Evolutionary conservation across 2,888 invertebrate genomes (phyloP), one percentile per base, ranked within the genome.

Genomic region (Euplexia lucipara): DNA sequence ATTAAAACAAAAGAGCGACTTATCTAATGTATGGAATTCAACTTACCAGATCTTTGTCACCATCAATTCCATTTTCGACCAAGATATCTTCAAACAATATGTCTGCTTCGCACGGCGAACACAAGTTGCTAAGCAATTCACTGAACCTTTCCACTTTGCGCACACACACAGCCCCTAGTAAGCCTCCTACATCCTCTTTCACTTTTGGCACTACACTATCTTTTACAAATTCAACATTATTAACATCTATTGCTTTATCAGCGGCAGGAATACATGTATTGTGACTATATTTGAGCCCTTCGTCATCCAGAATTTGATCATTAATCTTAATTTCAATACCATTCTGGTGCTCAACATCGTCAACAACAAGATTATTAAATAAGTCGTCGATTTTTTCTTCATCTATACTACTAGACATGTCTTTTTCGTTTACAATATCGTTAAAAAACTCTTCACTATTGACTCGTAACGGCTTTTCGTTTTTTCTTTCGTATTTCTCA

Each of bases 101-200:
- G 83, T 95, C 95, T 16, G 95, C 94, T 85, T 95, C 95, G 74
- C 92, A 90, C 5, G 95, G 95, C 5, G 95, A 94, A 89, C 95
- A 95, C 81, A 95, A 88, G 86, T 94, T 95, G 89, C 93, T 95
- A 70, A 95, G 92, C 88, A 95, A 88, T 87, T 95, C 95, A 95
- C 95, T 95, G 82, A 95, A 95, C 79, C 90, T 91, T 89, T 94
- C 94, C 86, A 95, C 95, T 94, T 92, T 94, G 66, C 92, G 90
- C 78, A 95, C 94, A 93, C 95, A 95, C 87, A 93, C 94, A 60
- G 91, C 95, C 75, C 93, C 94, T 75, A 95, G 86, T 79, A 94
- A 88, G 18, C 92, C 91, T 70, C 89, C 88, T 10, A 90, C 86
- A 74, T 91, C 92, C 64, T 86, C 87, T 78, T 89, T 88, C 84